Evolutionary conservation across 2,888 invertebrate genomes (phyloP).

Genomic region (Eristalis arbustorum): DNA sequence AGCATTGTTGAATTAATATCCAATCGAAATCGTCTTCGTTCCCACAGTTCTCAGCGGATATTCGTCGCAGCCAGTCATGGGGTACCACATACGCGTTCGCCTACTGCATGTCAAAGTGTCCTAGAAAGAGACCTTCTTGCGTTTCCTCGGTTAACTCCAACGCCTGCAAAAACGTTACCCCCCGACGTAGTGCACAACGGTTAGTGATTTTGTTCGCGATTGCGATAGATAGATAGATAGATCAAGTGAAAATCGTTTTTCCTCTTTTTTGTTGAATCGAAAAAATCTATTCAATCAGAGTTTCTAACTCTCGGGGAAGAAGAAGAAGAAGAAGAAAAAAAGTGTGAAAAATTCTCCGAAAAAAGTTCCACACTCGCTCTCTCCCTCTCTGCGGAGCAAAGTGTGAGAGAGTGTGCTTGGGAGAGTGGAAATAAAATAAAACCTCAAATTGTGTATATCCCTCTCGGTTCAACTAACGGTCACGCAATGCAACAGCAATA

Average conservation of each 20-base stretch:
- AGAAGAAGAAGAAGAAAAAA: too few species aligned
- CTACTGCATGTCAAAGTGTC: constrained; percentile 57
- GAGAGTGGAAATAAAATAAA: constrained; percentile 8
- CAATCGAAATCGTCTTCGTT: constrained; percentile 9
- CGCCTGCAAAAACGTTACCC: not conserved
- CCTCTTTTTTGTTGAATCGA: not conserved
- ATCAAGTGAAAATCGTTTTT: not conserved
- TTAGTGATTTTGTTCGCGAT: not conserved
- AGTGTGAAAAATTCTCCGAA: constrained; percentile 24
- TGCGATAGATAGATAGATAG: too few species aligned
- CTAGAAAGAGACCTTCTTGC: constrained; percentile 42
- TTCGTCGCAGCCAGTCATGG: constrained; percentile 54
- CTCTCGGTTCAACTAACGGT: constrained; percentile 43
- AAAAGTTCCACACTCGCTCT: constrained; percentile 7
- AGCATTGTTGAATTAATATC: constrained; percentile 19
- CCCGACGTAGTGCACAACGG: not conserved
- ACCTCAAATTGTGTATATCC: constrained; percentile 14
- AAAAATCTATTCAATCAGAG: not conserved
- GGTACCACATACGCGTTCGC: constrained; percentile 47
- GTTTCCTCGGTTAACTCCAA: not conserved
- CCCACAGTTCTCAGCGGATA: constrained; percentile 53
- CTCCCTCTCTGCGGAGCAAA: not conserved
- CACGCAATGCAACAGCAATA: constrained; percentile 36
- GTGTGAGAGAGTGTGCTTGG: not conserved
- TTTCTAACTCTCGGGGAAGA: not conserved